Base-by-base conservation (phyloP, 2,888 invertebrate species). In the Chymomyza procnemis region DNA sequence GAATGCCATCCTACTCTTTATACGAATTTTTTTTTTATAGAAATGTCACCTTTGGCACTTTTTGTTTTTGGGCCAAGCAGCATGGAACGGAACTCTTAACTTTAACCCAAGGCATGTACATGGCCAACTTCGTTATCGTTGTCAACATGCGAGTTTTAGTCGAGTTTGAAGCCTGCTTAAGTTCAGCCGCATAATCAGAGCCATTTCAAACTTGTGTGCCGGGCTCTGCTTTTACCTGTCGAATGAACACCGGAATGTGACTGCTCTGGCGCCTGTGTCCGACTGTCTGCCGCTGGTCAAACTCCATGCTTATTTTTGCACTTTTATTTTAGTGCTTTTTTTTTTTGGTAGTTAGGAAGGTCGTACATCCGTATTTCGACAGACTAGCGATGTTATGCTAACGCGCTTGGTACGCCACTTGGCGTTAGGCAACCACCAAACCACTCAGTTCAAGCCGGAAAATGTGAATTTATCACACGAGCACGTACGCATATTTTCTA, bases 391-490 rank as follows among this genome's bases (percentile, higher is more conserved):
- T n/a, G n/a, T n/a, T n/a, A n/a, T n/a, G n/a, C n/a, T n/a, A n/a
- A n/a, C n/a, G n/a, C n/a, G n/a, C n/a, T n/a, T n/a, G n/a, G n/a
- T n/a, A n/a, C n/a, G n/a, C n/a, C n/a, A n/a, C n/a, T n/a, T n/a
- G n/a, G n/a, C n/a, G n/a, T n/a, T 6, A 58, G 58, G 57, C 72
- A 63, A 47, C n/a, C n/a, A n/a, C n/a, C n/a, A 4, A 4, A 14
- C 64, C 65, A n/a, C n/a, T n/a, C 66, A 62, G 60, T 62, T 61
- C 50, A 16, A 69, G 81, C 74, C 81, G 81, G 81, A 84, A 84
- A 81, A 81, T 84, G 84, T 79, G 81, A 81, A 81, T 81, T 81
- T 81, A 81, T 81, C 84, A 84, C 81, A 81, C 81, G 84, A 84
- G 81, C 81, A 81, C 81, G 81, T 81, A 81, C 81, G 81, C 81